Base-by-base conservation (phyloP, 2,113 vertebrate genomes). In the Seriola aureovittata region DNA sequence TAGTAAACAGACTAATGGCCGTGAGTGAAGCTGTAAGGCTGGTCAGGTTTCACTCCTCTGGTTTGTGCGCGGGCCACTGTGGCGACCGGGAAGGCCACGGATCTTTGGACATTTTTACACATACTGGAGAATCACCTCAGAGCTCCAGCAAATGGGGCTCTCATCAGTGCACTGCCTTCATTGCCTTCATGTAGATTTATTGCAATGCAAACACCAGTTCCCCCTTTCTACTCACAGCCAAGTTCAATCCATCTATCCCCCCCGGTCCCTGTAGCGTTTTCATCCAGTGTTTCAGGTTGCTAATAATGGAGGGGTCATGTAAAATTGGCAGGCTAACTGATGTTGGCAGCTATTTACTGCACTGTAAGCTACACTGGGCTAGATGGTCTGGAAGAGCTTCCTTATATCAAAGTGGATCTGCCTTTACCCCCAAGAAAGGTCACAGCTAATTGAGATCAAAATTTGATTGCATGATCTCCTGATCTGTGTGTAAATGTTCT, bases 111-210 rank as follows among this genome's bases (percentile, higher is more conserved):
- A 78, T 86, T 86, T 87, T 76, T 42, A 91, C 81, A 79, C 68
- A 87, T 81, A 81, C 66, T 67, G 36, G 29, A 84, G 72, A 82
- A 87, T 81, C 86, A 74, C 72, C 87, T 88, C 52, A 23, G 79
- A 78, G 69, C 86, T 58, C 80, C 59, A 73, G 80, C 89, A 92
- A 93, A 92, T 81, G 78, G 85, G 68, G 59, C 83, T 87, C 87
- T 93, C 92, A 89, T 92, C 89, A 91, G 80, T 71, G 73, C 73
- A 17, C 85, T 52, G 80, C 71, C 80, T 89, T 91, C 86, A 87
- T 91, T 84, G 76, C 86, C 85, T 81, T 87, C 89, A 84, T 84
- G 87, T 82, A 92, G 89, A 95, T 93, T 92, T 92, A 92, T 92
- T 84, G 71, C 88, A 69, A 69, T 55, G 60, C 91, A 83, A 93